These are phyloP conservation scores for Enchytraeus crypticus DNA, from an alignment of 2,888 invertebrate genomes.

Conservation along the genomic window DNA sequence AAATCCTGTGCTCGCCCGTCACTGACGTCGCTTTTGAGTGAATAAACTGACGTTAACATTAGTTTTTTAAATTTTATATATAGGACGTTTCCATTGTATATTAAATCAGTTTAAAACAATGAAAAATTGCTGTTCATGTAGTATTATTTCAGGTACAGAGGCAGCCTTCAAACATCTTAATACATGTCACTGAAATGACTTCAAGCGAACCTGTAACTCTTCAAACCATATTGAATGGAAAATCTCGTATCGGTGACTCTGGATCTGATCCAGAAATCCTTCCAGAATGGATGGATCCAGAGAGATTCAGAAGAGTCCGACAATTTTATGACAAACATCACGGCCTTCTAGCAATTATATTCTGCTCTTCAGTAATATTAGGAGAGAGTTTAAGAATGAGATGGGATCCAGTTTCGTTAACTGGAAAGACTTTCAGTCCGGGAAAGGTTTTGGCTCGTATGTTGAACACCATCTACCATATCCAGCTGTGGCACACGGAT, in stretches of 20 bases:
- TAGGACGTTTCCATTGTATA: too few relatives aligned
- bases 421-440: slow-evolving; percentile 61
- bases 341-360: slow-evolving; percentile 62
- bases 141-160: too few relatives aligned
- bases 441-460: slow-evolving; percentile 67
- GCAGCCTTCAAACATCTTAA: too few relatives aligned
- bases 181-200: too few relatives aligned
- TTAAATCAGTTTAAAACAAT: too few relatives aligned
- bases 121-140: too few relatives aligned
- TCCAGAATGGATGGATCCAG: slow-evolving; percentile 50
- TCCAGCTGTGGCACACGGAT: slow-evolving; percentile 67
- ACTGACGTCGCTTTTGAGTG: too few relatives aligned
- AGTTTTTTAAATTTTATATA: too few relatives aligned
- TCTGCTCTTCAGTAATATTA: slow-evolving; percentile 66
- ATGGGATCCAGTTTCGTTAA: slow-evolving; percentile 61
- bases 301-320: slow-evolving; percentile 57
- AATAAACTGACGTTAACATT: too few relatives aligned
- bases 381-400: slow-evolving; percentile 69
- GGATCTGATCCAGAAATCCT: slow-evolving; percentile 8
- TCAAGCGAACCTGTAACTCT: too few relatives aligned
- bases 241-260: slow-evolving; percentile 14
- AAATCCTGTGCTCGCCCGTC: too few relatives aligned
- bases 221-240: too few relatives aligned
- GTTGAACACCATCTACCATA: slow-evolving; percentile 67
- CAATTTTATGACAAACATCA: slow-evolving; percentile 63